Evolutionary conservation across 2,797 vertebrate species (phyloP).

Genomic region (Sebastes minor): DNA sequence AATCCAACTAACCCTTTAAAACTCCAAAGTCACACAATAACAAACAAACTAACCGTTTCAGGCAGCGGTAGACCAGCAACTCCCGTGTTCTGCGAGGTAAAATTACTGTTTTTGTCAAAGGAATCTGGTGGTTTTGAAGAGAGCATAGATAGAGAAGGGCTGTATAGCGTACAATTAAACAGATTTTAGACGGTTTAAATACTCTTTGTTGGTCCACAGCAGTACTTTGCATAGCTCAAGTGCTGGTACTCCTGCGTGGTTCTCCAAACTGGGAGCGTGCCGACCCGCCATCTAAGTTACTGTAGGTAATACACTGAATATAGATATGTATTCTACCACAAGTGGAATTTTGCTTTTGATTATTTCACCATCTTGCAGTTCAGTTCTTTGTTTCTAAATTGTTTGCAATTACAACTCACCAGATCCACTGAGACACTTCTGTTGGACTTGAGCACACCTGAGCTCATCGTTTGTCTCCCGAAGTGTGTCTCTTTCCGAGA

Average conservation of each 20-base stretch:
- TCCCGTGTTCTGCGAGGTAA: background rate
- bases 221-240: background rate
- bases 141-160: background rate
- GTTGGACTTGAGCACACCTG: constrained; percentile 88
- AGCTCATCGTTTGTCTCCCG: constrained; percentile 92
- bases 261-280: background rate
- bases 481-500: constrained; percentile 87
- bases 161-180: background rate
- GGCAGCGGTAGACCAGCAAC: background rate
- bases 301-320: background rate
- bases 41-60: background rate
- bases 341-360: background rate
- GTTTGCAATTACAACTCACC: constrained; percentile 74
- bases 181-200: background rate
- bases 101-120: background rate
- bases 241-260: background rate
- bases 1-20: too few species aligned
- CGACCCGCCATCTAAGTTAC: background rate
- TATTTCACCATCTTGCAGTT: background rate
- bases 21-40: background rate
- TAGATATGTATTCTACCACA: background rate
- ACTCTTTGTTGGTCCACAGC: background rate
- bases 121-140: background rate
- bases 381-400: background rate
- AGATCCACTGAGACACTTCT: constrained; percentile 81